These are phyloP conservation scores for Hippocampus zosterae DNA, from an alignment of 2,113 vertebrate species.

Conservation along the genomic window DNA sequence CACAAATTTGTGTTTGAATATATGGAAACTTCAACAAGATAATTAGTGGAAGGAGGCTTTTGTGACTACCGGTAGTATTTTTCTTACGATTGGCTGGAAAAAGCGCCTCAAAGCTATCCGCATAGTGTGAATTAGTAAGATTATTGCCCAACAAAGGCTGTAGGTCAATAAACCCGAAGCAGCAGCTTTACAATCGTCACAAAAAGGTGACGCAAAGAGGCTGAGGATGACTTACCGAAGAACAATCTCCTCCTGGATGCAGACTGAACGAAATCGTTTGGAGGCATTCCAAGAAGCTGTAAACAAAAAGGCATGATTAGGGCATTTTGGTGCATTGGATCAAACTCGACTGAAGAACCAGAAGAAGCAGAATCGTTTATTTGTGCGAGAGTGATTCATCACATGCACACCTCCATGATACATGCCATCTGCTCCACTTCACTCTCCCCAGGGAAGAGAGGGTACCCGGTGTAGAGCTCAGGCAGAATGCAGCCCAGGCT, in stretches of 20 bases:
- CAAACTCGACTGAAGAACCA: background rate
- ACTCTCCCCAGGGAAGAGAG: slow-evolving; percentile 88
- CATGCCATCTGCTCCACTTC: slow-evolving; percentile 91
- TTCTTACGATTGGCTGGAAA: too few species aligned
- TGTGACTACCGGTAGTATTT: background rate
- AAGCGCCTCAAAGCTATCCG: too few species aligned
- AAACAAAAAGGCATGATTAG: slow-evolving; percentile 19
- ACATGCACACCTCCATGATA: slow-evolving; percentile 84
- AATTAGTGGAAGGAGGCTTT: background rate
- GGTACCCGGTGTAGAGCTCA: slow-evolving; percentile 85
- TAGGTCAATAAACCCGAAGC: background rate
- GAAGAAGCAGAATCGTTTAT: background rate
- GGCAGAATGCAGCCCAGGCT: slow-evolving; percentile 91
- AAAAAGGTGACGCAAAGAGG: background rate
- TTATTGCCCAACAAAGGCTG: background rate
- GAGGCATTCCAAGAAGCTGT: slow-evolving; percentile 89
- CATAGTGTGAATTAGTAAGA: too few species aligned
- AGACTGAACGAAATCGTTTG: slow-evolving; percentile 81
- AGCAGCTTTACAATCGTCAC: background rate
- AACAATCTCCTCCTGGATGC: slow-evolving; percentile 81
- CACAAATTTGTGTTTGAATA: background rate
- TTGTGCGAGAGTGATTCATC: slow-evolving; percentile 2
- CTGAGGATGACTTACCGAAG: slow-evolving; percentile 75
- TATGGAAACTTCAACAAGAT: background rate
- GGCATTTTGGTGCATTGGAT: background rate